Percentiles rank a stretch among this genome's conserved stretches.
Conservation (phyloP, 1,140 invertebrate genomes). For the Anastrepha ludens region DNA sequence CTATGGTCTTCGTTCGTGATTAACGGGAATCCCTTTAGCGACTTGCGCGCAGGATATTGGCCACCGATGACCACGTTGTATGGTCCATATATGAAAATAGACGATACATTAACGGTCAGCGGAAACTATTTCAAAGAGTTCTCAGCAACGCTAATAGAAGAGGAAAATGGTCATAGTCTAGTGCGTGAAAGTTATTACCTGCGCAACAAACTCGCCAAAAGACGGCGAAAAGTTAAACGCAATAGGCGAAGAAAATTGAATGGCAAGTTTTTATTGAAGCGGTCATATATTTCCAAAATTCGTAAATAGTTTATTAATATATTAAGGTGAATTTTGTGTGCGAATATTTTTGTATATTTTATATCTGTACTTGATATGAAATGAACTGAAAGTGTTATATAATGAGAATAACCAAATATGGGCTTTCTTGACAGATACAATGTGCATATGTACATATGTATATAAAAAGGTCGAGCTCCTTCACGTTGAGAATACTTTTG, state of each 20-base stretch:
- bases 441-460: too few species aligned
- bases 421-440: too few species aligned
- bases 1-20: constrained; percentile 73
- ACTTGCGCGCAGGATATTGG: constrained; percentile 67
- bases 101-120: constrained; percentile 68
- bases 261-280: neutral
- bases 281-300: neutral
- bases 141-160: constrained; percentile 66
- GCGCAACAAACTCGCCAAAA: constrained; percentile 60
- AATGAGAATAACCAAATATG: too few species aligned
- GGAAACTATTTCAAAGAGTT: constrained; percentile 72
- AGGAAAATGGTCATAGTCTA: constrained; percentile 66
- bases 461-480: too few species aligned
- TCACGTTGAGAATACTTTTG: too few species aligned
- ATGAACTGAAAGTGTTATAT: too few species aligned
- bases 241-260: neutral
- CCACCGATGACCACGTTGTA: constrained; percentile 72
- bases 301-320: neutral
- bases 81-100: constrained; percentile 71
- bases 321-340: neutral
- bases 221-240: constrained; percentile 28
- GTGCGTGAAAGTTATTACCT: constrained; percentile 69
- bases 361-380: neutral
- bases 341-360: neutral
- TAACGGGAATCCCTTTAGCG: constrained; percentile 67